A percentile compares a stretch with the other conserved stretches of the same genome.
Evolutionary conservation across 1,140 invertebrate species (phyloP).

Genomic region (Thaumetopoea pityocampa): DNA sequence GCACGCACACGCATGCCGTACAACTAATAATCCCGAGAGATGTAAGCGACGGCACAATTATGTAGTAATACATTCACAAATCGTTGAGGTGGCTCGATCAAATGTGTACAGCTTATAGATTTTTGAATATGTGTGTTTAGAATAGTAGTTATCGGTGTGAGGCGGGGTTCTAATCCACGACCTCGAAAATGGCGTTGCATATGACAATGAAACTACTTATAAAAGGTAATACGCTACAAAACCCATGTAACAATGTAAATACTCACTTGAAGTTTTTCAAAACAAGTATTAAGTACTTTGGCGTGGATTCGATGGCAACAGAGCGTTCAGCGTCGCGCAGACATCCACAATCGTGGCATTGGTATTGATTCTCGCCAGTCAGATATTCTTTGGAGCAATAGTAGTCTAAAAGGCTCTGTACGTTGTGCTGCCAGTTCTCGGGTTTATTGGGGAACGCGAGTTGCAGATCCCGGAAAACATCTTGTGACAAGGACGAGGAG

Average conservation of each 20-base stretch:
- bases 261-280: slow-evolving; percentile 89
- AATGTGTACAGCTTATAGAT: too few relatives aligned
- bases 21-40: too few relatives aligned
- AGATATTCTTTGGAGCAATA: slow-evolving; percentile 87
- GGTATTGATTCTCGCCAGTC: slow-evolving; percentile 87
- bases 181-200: too few relatives aligned
- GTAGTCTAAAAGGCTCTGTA: slow-evolving; percentile 84
- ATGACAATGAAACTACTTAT: too few relatives aligned
- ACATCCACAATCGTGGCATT: slow-evolving; percentile 84
- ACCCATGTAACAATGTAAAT: slow-evolving; percentile 2
- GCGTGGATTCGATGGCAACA: slow-evolving; percentile 83
- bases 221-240: background rate
- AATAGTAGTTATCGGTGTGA: too few relatives aligned
- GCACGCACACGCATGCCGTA: too few relatives aligned
- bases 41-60: too few relatives aligned
- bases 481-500: slow-evolving; percentile 82
- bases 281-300: slow-evolving; percentile 86
- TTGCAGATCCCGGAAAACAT: slow-evolving; percentile 88
- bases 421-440: slow-evolving; percentile 74
- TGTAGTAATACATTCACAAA: too few relatives aligned
- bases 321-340: slow-evolving; percentile 86
- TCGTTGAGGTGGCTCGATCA: too few relatives aligned
- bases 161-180: too few relatives aligned
- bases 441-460: slow-evolving; percentile 85
- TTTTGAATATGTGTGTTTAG: too few relatives aligned